phyloP scores from a whole-genome alignment of 2,888 invertebrate genomes.

The Melieria crassipennis region DNA sequence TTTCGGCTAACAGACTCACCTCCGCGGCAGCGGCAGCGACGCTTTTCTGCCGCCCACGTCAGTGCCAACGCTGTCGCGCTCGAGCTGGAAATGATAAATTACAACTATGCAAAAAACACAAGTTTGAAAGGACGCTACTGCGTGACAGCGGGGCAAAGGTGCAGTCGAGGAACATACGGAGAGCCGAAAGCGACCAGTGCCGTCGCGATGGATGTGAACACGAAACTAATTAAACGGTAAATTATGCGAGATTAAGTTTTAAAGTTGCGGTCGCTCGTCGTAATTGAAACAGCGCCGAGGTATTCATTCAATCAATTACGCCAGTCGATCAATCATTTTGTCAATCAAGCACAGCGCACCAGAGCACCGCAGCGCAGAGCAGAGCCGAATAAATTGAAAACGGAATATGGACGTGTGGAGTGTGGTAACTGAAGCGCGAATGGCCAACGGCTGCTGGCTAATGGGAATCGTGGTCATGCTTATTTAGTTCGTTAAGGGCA shows the following conservation, averaged over 20 bases:
- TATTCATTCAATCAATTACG: conserved; percentile 25
- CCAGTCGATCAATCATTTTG: conserved; percentile 30
- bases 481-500: too few relatives aligned
- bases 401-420: too few relatives aligned
- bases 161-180: neutral
- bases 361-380: conserved; percentile 3
- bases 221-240: conserved; percentile 22
- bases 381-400: neutral
- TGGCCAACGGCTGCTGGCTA: too few relatives aligned
- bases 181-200: neutral
- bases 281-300: conserved; percentile 24
- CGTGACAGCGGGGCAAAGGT: neutral
- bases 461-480: too few relatives aligned
- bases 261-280: conserved; percentile 20
- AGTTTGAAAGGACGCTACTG: conserved; percentile 1
- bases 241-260: conserved; percentile 30
- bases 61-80: neutral
- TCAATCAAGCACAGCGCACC: neutral
- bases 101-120: conserved; percentile 7
- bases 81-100: conserved; percentile 28
- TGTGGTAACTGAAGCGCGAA: too few relatives aligned
- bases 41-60: neutral
- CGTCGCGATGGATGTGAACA: too few relatives aligned
- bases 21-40: too few relatives aligned
- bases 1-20: neutral